Percentiles rank a stretch among this genome's conserved stretches.
These are phyloP conservation scores for Gambusia yucatana DNA, from an alignment of 2,797 vertebrate species.

Conservation along the genomic window DNA sequence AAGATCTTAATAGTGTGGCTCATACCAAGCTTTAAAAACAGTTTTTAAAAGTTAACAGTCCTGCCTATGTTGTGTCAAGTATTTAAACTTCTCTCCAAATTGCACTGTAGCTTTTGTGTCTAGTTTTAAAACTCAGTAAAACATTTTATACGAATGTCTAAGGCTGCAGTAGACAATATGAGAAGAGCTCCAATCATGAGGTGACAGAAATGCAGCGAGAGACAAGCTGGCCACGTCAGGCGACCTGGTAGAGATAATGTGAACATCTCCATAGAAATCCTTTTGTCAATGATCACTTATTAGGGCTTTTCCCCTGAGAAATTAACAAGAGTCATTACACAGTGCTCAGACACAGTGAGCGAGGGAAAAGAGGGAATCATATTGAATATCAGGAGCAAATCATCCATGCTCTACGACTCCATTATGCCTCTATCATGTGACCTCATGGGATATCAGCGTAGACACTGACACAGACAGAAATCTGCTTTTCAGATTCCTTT, in stretches of 20 bases:
- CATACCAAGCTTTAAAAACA: background rate
- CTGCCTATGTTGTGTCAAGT: background rate
- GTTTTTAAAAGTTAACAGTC: background rate
- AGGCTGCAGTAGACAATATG: background rate
- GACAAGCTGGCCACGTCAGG: conserved; percentile 23
- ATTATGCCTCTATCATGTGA: conserved; percentile 50
- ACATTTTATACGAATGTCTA: background rate
- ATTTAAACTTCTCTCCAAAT: background rate
- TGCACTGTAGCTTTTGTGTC: background rate
- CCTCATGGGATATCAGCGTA: conserved; percentile 15
- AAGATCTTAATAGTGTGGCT: background rate
- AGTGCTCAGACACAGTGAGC: conserved; percentile 37
- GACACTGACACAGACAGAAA: conserved; percentile 4
- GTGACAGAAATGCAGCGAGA: conserved; percentile 6
- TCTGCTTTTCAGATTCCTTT: conserved; percentile 11
- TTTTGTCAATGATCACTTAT: conserved; percentile 75
- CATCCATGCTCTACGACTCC: conserved; percentile 48
- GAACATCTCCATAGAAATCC: conserved; percentile 58
- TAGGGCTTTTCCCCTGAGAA: conserved; percentile 65
- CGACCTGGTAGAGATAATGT: conserved; percentile 45
- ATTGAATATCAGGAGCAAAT: conserved; percentile 58
- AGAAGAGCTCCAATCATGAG: background rate
- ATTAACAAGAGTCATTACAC: conserved; percentile 69
- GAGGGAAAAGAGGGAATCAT: conserved; percentile 33
- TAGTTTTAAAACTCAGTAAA: background rate